Conservation (phyloP, 2,797 vertebrate species). For the Smutsia temminckii region DNA sequence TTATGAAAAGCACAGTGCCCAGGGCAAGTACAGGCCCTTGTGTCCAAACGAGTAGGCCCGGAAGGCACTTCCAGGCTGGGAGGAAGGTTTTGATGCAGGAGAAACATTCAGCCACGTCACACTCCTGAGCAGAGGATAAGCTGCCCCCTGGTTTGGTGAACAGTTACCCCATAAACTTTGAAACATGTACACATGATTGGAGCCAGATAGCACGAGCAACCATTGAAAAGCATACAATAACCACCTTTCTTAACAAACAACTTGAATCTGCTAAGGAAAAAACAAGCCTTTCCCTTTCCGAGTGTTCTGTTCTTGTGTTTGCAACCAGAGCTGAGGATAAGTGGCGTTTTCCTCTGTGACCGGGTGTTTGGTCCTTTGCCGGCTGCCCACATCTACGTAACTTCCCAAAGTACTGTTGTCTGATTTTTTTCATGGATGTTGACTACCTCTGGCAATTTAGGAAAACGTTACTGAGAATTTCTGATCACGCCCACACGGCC, state of each 20-base stretch:
- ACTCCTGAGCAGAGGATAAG: neutral
- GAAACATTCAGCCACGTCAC: neutral
- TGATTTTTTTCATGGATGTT: neutral
- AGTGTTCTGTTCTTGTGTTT: constrained; percentile 57
- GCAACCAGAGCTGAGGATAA: constrained; percentile 60
- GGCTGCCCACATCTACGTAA: constrained; percentile 22
- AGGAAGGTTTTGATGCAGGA: neutral
- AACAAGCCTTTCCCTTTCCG: constrained; percentile 81
- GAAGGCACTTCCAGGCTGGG: neutral
- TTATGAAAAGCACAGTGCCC: neutral
- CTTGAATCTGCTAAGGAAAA: constrained; percentile 75
- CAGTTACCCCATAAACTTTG: neutral
- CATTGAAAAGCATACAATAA: constrained; percentile 69
- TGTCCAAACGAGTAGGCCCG: neutral
- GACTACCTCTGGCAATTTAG: constrained; percentile 51
- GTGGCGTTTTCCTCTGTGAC: constrained; percentile 75
- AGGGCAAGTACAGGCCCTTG: neutral
- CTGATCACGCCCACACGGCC: neutral
- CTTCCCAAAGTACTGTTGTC: constrained; percentile 76
- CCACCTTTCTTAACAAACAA: constrained; percentile 76
- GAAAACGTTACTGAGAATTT: constrained; percentile 26
- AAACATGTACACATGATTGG: constrained; percentile 65
- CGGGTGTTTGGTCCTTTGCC: constrained; percentile 62
- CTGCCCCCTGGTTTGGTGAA: neutral
- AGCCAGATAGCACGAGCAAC: constrained; percentile 57